Conservation (phyloP, 2,113 vertebrate species). For the Brachirus orientalis region DNA sequence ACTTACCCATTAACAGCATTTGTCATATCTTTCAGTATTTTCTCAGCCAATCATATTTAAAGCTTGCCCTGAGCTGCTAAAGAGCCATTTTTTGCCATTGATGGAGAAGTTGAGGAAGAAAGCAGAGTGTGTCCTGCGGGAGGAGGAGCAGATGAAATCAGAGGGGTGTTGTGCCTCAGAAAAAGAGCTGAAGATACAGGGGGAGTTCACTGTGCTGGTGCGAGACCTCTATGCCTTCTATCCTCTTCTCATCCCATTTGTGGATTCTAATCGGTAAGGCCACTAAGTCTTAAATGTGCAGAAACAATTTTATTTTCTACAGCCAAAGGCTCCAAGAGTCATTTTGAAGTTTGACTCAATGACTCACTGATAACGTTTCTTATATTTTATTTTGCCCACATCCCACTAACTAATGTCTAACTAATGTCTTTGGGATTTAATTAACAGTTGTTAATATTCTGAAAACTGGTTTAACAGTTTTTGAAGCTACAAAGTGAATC, state of each 20-base stretch:
- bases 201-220: slow-evolving; percentile 91
- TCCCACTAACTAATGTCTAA: background rate
- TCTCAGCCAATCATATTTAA: slow-evolving; percentile 93
- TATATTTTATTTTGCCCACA: background rate
- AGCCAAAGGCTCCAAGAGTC: background rate
- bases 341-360: background rate
- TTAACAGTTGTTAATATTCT: too few species aligned
- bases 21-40: slow-evolving; percentile 82
- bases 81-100: slow-evolving; percentile 92
- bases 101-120: slow-evolving; percentile 96
- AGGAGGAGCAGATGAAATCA: slow-evolving; percentile 92
- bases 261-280: slow-evolving; percentile 91
- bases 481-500: background rate
- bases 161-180: slow-evolving; percentile 88
- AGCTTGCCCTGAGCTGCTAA: slow-evolving; percentile 86
- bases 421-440: too few species aligned
- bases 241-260: slow-evolving; percentile 93
- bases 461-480: too few species aligned
- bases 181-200: slow-evolving; percentile 91
- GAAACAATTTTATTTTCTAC: background rate
- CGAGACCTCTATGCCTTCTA: slow-evolving; percentile 96
- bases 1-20: background rate
- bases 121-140: slow-evolving; percentile 87
- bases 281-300: background rate
- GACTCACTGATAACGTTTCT: background rate